Percentiles rank a stretch among this genome's conserved stretches.
These are phyloP conservation scores for Philereme transversata DNA, from an alignment of 2,888 invertebrate species.

Conservation along the genomic window DNA sequence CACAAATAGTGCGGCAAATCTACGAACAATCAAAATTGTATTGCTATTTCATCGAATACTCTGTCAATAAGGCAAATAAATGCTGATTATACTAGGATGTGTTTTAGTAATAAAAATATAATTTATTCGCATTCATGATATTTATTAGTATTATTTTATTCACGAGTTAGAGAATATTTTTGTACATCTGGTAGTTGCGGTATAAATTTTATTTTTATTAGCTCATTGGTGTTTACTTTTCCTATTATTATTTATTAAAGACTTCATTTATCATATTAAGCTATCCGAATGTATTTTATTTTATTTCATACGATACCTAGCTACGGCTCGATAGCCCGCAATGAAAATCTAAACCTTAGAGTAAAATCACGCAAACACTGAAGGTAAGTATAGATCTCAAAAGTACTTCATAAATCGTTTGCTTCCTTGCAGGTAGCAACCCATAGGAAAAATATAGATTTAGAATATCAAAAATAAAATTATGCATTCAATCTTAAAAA, in stretches of 20 bases:
- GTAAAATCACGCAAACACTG: constrained; percentile 66
- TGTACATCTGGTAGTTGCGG: constrained; percentile 3
- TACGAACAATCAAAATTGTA: constrained; percentile 72
- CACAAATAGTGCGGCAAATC: constrained; percentile 76
- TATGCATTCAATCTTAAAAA: constrained; percentile 59
- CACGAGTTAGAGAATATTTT: constrained; percentile 4
- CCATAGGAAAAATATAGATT: constrained; percentile 77
- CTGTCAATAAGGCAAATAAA: constrained; percentile 75
- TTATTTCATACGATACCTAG: constrained; percentile 49
- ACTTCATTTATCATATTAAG: constrained; percentile 38
- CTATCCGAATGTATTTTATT: constrained; percentile 52
- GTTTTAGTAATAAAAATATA: constrained; percentile 32
- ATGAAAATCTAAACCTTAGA: constrained; percentile 59
- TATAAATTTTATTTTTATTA: constrained; percentile 33
- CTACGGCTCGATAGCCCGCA: constrained; percentile 52
- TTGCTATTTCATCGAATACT: constrained; percentile 78
- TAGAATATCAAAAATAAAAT: constrained; percentile 82
- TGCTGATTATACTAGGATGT: constrained; percentile 56
- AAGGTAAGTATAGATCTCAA: constrained; percentile 72
- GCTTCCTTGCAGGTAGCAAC: constrained; percentile 72
- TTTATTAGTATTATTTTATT: constrained; percentile 1
- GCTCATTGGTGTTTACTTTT: constrained; percentile 25
- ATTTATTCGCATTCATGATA: constrained; percentile 14
- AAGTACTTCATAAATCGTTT: constrained; percentile 66
- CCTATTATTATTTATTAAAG: constrained; percentile 27